Base-by-base conservation (phyloP, 2,888 invertebrate species). In the Zeuzera pyrina region DNA sequence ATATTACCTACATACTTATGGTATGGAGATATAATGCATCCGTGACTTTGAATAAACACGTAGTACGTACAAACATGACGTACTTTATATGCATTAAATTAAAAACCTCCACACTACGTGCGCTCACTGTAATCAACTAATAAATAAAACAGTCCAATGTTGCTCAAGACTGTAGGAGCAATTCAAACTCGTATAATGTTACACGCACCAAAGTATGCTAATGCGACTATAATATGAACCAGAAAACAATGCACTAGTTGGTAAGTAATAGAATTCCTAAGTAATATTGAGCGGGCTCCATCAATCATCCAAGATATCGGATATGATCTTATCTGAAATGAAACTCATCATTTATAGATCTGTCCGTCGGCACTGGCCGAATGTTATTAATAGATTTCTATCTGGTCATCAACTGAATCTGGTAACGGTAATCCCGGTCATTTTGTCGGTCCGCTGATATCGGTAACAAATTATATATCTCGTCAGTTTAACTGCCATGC, bases 281-380 rank as follows among this genome's bases (percentile, higher is more conserved):
- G 67, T 70, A 70, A 72, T 68, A 61, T 61, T 52, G 52, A 61
- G 57, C 57, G 52, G 53, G 55, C 48, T 49, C 66, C 76, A 83
- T 83, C 78, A 79, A 83, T 83, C 83, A 81, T 68, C 43, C 46
- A 40, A 64, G 66, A 66, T 67, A 69, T 66, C 60, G 59, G 61
- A 71, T 69, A 72, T 67, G 76, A 78, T 83, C 76, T 77, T 78
- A 81, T 81, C 81, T 77, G 69, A 71, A 78, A 78, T 68, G 74
- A 70, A 81, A 78, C 79, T 78, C 81, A 81, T 83, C 81, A 79
- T 83, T 81, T 81, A 81, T 72, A 74, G 74, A 79, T 81, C 70
- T 73, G 68, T 68, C 62, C 65, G 76, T 72, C 72, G 62, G 66
- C 71, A 61, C 63, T 72, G 73, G 55, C 62, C 70, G 76, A 78